Evolutionary conservation across 2,113 vertebrate genomes (phyloP).

Genomic region (Dicrurus megarhynchus): DNA sequence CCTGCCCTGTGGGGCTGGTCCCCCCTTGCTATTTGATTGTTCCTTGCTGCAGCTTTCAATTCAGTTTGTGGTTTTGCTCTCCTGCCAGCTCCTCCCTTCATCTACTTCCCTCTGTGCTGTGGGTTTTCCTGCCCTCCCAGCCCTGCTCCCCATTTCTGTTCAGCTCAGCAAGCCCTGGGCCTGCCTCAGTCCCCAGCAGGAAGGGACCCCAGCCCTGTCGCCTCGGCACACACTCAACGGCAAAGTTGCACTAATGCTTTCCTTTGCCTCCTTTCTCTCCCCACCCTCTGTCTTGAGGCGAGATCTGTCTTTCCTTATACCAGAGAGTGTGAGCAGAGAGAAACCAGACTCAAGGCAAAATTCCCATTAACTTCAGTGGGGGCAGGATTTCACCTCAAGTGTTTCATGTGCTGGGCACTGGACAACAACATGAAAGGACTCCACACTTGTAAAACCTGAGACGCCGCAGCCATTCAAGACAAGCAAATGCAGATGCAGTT

Average conservation of each 20-base stretch:
- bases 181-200: not conserved
- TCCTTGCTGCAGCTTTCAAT: not conserved
- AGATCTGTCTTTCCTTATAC: conserved; percentile 24
- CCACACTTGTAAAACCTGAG: conserved; percentile 56
- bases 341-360: conserved; percentile 53
- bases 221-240: fast-evolving
- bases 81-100: not conserved
- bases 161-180: not conserved
- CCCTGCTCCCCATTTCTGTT: not conserved
- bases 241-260: not conserved
- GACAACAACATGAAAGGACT: conserved; percentile 64
- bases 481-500: conserved; percentile 1
- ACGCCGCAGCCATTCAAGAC: not conserved
- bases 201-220: not conserved
- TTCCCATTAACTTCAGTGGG: conserved; percentile 32
- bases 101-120: not conserved
- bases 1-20: not conserved
- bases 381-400: conserved; percentile 58
- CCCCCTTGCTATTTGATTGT: not conserved
- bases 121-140: not conserved
- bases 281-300: not conserved
- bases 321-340: conserved; percentile 40
- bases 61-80: not conserved
- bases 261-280: not conserved
- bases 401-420: conserved; percentile 49